These are phyloP conservation scores for Epiblema foenella DNA, from an alignment of 2,888 invertebrate species.

Conservation along the genomic window DNA sequence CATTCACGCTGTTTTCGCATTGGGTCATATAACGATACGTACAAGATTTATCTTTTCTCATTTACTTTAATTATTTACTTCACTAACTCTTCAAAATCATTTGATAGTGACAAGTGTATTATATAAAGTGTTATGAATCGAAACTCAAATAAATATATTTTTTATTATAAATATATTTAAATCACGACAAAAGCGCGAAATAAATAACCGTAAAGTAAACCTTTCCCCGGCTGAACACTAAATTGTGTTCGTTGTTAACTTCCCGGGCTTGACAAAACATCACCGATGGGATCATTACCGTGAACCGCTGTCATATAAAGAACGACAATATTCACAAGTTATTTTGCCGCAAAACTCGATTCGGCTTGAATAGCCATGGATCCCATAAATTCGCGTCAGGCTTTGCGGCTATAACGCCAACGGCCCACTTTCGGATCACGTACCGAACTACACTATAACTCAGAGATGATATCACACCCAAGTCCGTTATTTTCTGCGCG, in stretches of 20 bases:
- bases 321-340: conserved; percentile 35
- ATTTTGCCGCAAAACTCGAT: conserved; percentile 31
- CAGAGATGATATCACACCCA: conserved; percentile 54
- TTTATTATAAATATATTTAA: too few relatives aligned
- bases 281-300: conserved; percentile 34
- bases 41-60: too few relatives aligned
- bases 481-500: conserved; percentile 15
- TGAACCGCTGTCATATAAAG: conserved; percentile 22
- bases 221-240: background rate
- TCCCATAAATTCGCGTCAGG: conserved; percentile 59
- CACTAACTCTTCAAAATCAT: too few relatives aligned
- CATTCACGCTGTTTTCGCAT: too few relatives aligned
- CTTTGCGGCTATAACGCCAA: conserved; percentile 52
- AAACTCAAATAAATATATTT: too few relatives aligned
- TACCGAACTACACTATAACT: conserved; percentile 50
- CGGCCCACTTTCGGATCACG: conserved; percentile 62
- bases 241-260: conserved; percentile 27
- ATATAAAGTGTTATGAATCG: too few relatives aligned
- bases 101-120: too few relatives aligned
- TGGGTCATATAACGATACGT: too few relatives aligned
- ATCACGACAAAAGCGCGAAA: background rate
- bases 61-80: too few relatives aligned
- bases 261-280: conserved; percentile 19
- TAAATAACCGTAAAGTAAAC: background rate
- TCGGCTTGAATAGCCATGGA: conserved; percentile 56